Conservation (phyloP, 2,113 vertebrate species). For the Caranx ignobilis region DNA sequence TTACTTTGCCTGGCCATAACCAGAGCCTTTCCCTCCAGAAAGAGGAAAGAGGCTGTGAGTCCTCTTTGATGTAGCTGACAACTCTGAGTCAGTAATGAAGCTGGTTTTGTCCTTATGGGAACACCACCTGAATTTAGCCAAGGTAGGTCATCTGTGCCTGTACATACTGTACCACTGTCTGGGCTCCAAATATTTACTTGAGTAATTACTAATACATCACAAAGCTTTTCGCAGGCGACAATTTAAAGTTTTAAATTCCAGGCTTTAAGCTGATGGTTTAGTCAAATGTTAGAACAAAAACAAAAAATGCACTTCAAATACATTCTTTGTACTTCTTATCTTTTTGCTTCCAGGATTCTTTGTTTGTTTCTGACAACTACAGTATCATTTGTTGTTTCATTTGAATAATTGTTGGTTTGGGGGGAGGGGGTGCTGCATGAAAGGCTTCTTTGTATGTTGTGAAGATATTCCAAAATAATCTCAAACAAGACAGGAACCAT, state of each 20-base stretch:
- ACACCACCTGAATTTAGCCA: conserved; percentile 41
- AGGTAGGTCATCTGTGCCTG: conserved; percentile 6
- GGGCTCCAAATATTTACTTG: conserved; percentile 41
- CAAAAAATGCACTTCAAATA: conserved; percentile 60
- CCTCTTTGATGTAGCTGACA: conserved; percentile 65
- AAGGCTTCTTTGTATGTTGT: conserved; percentile 67
- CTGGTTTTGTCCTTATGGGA: conserved; percentile 47
- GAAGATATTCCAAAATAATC: conserved; percentile 78
- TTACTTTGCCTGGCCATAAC: conserved; percentile 45
- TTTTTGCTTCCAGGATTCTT: conserved; percentile 59
- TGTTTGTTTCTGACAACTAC: conserved; percentile 60
- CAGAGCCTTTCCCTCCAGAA: conserved; percentile 42
- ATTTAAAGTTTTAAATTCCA: conserved; percentile 41
- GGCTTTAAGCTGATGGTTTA: conserved; percentile 42
- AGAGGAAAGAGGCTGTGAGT: conserved; percentile 30
- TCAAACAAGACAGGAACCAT: conserved; percentile 73
- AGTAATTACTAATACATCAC: conserved; percentile 11
- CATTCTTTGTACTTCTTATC: conserved; percentile 52
- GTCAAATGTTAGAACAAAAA: conserved; percentile 32
- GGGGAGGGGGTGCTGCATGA: conserved; percentile 44
- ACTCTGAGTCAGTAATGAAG: conserved; percentile 45
- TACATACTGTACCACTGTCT: conserved; percentile 36
- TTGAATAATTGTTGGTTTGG: conserved; percentile 54
- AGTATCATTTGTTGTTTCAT: conserved; percentile 65
- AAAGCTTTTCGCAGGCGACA: conserved; percentile 14